Percentiles rank a stretch among this genome's conserved stretches.
These are phyloP conservation scores for Ctenopoma multispine DNA, from an alignment of 2,797 vertebrate genomes.

Conservation along the genomic window DNA sequence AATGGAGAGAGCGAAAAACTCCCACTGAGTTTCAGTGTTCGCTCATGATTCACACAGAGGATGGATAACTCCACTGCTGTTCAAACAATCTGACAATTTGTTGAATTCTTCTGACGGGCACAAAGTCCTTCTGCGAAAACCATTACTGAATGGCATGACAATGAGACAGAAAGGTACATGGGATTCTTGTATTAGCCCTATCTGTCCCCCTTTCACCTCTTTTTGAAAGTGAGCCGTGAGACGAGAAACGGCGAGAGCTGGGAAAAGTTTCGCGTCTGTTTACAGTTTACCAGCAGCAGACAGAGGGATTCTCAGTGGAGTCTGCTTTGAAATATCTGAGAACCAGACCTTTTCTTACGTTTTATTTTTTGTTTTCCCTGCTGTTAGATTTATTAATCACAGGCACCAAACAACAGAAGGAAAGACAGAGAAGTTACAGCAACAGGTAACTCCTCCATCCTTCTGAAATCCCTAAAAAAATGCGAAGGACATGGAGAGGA, in stretches of 20 bases:
- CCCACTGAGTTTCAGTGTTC: slow-evolving; percentile 71
- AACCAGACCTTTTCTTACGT: neutral
- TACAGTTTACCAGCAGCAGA: neutral
- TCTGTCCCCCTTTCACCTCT: slow-evolving; percentile 36
- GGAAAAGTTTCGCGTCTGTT: slow-evolving; percentile 57
- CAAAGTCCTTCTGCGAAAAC: slow-evolving; percentile 55
- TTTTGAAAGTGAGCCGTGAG: slow-evolving; percentile 41
- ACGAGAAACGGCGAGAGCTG: neutral
- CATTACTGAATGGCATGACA: slow-evolving; percentile 51
- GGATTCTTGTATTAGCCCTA: slow-evolving; percentile 29
- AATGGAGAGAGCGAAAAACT: slow-evolving; percentile 62
- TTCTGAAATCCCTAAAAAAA: too few species aligned
- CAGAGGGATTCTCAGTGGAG: neutral
- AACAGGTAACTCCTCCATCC: too few species aligned
- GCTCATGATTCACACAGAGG: slow-evolving; percentile 67
- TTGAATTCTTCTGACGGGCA: slow-evolving; percentile 63
- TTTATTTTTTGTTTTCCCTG: neutral
- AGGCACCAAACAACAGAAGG: neutral
- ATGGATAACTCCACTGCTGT: slow-evolving; percentile 70
- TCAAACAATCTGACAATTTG: slow-evolving; percentile 78
- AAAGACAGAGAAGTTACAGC: neutral
- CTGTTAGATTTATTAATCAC: slow-evolving; percentile 13
- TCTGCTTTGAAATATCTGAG: slow-evolving; percentile 2
- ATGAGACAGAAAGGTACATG: slow-evolving; percentile 25
- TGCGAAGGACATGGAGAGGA: too few species aligned